Conservation (phyloP, 2,797 vertebrate genomes). For the Lagocephalus sceleratus region DNA sequence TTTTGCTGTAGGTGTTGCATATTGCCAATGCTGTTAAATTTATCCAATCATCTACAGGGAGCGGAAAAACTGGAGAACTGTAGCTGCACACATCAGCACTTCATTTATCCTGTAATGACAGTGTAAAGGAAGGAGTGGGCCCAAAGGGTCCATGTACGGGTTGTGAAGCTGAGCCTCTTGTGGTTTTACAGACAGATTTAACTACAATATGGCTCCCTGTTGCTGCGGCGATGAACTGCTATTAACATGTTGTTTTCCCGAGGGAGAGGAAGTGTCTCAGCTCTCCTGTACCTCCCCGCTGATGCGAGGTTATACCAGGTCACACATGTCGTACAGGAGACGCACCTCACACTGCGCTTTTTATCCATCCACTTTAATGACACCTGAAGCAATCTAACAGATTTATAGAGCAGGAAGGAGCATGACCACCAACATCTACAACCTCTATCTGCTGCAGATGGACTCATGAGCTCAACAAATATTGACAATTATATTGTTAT, state of each 20-base stretch:
- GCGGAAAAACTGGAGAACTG: slow-evolving; percentile 6
- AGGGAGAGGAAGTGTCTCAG: slow-evolving; percentile 56
- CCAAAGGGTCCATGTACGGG: slow-evolving; percentile 50
- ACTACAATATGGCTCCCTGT: slow-evolving; percentile 61
- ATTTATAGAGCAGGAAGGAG: slow-evolving; percentile 36
- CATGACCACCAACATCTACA: slow-evolving; percentile 35
- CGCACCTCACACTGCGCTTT: slow-evolving; percentile 23
- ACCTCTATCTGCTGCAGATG: slow-evolving; percentile 20
- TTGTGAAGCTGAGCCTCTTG: slow-evolving; percentile 56
- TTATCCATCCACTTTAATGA: slow-evolving; percentile 39
- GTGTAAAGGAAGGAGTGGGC: slow-evolving; percentile 42
- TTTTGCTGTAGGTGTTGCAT: slow-evolving; percentile 51
- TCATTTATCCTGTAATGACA: slow-evolving; percentile 55
- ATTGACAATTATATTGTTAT: background rate
- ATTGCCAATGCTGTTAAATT: slow-evolving; percentile 65
- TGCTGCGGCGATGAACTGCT: slow-evolving; percentile 59
- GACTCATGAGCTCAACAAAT: background rate
- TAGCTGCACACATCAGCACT: slow-evolving; percentile 29
- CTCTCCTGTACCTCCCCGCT: slow-evolving; percentile 40
- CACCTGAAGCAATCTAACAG: slow-evolving; percentile 21
- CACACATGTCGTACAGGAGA: slow-evolving; percentile 30
- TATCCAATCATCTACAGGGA: slow-evolving; percentile 35
- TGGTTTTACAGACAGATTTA: slow-evolving; percentile 70
- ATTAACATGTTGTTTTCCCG: slow-evolving; percentile 65
- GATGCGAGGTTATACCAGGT: slow-evolving; percentile 58